Conservation (phyloP, 1,140 invertebrate genomes). For the Schlechtendalia chinensis region DNA sequence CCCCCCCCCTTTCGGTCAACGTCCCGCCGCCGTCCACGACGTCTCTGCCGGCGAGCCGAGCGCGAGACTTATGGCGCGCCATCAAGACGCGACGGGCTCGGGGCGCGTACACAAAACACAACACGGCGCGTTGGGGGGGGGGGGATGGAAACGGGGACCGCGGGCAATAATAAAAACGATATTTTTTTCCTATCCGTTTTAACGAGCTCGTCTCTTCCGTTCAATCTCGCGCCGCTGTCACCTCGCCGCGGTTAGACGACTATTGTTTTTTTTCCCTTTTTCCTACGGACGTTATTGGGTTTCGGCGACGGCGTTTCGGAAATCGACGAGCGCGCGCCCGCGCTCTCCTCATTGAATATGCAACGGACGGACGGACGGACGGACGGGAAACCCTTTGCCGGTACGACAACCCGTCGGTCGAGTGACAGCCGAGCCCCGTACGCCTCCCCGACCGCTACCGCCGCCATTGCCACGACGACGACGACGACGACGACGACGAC, state of each 20-base stretch:
- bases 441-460: too few species aligned
- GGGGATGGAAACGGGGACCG: background rate
- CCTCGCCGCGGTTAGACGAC: constrained; percentile 36
- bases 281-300: constrained; percentile 46
- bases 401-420: constrained; percentile 18
- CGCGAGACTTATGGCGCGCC: constrained; percentile 38
- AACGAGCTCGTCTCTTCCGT: constrained; percentile 36
- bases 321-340: constrained; percentile 16
- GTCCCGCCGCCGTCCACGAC: constrained; percentile 47
- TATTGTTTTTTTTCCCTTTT: constrained; percentile 29
- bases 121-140: too few species aligned
- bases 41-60: constrained; percentile 24
- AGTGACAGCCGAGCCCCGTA: constrained; percentile 8
- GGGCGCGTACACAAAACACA: background rate
- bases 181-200: constrained; percentile 38
- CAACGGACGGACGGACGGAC: too few species aligned
- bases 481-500: too few species aligned
- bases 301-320: constrained; percentile 14
- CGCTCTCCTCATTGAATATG: constrained; percentile 48
- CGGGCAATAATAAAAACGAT: constrained; percentile 26
- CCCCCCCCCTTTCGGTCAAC: constrained; percentile 46
- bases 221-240: constrained; percentile 39
- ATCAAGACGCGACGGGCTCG: constrained; percentile 40
- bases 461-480: background rate
- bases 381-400: constrained; percentile 33